Percentiles rank a stretch among this genome's conserved stretches.
Evolutionary conservation across 35 echinoderm and acorn worm species (phyloP).

Genomic region (Hemicentrotus pulcherrimus): DNA sequence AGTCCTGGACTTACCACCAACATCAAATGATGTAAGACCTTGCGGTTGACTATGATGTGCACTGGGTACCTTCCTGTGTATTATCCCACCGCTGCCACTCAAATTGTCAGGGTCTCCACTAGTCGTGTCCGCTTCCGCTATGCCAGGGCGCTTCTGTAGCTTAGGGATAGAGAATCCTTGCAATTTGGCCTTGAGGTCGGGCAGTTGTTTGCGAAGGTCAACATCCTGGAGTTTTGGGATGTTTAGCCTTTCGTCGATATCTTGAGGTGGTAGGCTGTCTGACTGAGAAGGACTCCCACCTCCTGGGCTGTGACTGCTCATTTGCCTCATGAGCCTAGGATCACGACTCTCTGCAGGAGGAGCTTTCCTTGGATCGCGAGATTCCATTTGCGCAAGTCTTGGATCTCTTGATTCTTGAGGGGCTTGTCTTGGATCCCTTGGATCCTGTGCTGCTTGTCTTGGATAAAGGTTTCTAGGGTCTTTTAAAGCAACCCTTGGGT

Average conservation of each 20-base stretch:
- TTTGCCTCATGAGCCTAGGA: conserved; percentile 51
- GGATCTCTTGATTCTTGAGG: conserved; percentile 38
- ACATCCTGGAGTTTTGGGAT: not conserved
- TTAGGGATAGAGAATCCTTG: conserved; percentile 65
- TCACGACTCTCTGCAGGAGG: conserved; percentile 21
- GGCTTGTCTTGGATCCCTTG: not conserved
- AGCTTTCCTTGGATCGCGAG: not conserved
- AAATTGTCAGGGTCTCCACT: conserved; percentile 18
- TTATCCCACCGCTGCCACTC: conserved; percentile 43
- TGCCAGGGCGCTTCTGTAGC: conserved; percentile 43
- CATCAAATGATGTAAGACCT: conserved; percentile 49
- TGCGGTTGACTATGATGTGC: conserved; percentile 67
- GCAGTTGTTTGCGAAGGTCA: conserved; percentile 34
- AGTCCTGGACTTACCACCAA: conserved; percentile 42
- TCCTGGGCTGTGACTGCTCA: not conserved
- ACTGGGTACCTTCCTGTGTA: conserved; percentile 66
- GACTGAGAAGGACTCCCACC: conserved; percentile 33
- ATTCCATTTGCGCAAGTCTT: not conserved
- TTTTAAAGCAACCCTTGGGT: not conserved
- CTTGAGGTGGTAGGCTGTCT: conserved; percentile 15
- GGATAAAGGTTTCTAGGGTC: not conserved
- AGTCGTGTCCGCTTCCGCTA: conserved; percentile 47
- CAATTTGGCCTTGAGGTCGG: conserved; percentile 35
- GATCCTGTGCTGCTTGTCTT: not conserved
- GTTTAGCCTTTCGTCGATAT: conserved; percentile 3